Evolutionary conservation across 2,797 vertebrate genomes (phyloP), one percentile per base, ranked within the genome.

Genomic region (Aldrovandia affinis): DNA sequence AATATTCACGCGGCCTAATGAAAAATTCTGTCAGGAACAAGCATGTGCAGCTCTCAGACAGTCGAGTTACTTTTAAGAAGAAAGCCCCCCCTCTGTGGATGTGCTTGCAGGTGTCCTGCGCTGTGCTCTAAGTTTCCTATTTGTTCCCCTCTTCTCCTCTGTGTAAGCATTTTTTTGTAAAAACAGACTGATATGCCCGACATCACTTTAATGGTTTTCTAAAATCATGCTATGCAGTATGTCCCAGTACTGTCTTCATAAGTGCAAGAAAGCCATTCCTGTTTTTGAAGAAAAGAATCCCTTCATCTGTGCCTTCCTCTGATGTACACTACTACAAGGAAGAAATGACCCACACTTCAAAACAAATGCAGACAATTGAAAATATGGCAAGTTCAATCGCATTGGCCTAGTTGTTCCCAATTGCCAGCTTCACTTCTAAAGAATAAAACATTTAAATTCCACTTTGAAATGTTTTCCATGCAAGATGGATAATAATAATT

Each of bases 21-120:
- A 93, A 94, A 94, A 93, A 93, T 94, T 95, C 91, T 90, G 89
- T 92, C 90, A 92, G 84, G 89, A 91, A 86, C 87, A 93, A 93
- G 89, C 89, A 82, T 89, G 89, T 85, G 87, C 25, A 68, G 87
- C 91, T 89, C 82, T 86, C 82, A 81, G 86, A 88, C 86, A 89
- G 87, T 78, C 77, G 85, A 88, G 81, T 82, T 85, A 87, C 87
- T 93, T 92, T 93, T 90, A 91, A 88, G 90, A 89, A 88, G 65
- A 84, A 86, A 87, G 88, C 75, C 83, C 39, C n/a, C 63, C 80
- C 89, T 90, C 88, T 86, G 89, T 89, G 91, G 93, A 92, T 92
- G 90, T 93, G 91, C 84, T 85, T 88, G 84, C 81, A 86, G 87
- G 90, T 89, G 87, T 75, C 88, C 83, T 78, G 79, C 7, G 68